A percentile compares a stretch with the other conserved stretches of the same genome.
Conservation (phyloP, 2,113 vertebrate genomes). For the Gallinago paraguaiae region DNA sequence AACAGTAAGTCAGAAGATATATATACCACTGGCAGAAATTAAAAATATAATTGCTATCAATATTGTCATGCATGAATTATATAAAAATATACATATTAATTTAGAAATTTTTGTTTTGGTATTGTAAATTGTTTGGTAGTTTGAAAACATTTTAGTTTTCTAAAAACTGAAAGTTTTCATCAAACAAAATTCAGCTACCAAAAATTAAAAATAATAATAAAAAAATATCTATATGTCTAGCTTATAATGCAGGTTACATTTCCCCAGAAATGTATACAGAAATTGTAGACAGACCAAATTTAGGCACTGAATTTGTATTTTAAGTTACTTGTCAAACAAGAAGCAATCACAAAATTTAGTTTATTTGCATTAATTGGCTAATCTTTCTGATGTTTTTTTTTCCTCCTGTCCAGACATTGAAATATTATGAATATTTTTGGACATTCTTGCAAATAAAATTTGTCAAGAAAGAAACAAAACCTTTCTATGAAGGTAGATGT, state of each 20-base stretch:
- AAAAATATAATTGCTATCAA: not conserved
- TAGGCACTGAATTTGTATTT: not conserved
- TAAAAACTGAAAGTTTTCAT: not conserved
- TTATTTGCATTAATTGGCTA: not conserved
- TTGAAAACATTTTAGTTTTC: not conserved
- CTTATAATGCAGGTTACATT: not conserved
- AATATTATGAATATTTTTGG: not conserved
- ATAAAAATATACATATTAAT: not conserved
- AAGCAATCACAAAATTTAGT: not conserved
- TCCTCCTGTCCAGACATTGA: not conserved
- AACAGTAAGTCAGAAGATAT: not conserved
- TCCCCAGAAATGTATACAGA: not conserved
- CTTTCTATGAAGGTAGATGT: not conserved
- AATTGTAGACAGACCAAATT: not conserved
- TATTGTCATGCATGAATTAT: not conserved
- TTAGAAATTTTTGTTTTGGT: rapidly evolving
- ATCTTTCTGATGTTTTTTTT: not conserved
- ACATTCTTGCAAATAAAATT: not conserved
- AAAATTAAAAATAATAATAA: not conserved
- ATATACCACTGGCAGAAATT: not conserved
- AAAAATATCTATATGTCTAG: not conserved
- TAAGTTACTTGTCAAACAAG: not conserved
- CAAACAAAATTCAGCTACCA: not conserved
- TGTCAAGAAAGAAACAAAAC: not conserved
- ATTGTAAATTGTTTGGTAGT: not conserved